A percentile compares a stretch with the other conserved stretches of the same genome.
These are phyloP conservation scores for Bos indicus DNA, from an alignment of 2,113 vertebrate genomes.

Conservation along the genomic window DNA sequence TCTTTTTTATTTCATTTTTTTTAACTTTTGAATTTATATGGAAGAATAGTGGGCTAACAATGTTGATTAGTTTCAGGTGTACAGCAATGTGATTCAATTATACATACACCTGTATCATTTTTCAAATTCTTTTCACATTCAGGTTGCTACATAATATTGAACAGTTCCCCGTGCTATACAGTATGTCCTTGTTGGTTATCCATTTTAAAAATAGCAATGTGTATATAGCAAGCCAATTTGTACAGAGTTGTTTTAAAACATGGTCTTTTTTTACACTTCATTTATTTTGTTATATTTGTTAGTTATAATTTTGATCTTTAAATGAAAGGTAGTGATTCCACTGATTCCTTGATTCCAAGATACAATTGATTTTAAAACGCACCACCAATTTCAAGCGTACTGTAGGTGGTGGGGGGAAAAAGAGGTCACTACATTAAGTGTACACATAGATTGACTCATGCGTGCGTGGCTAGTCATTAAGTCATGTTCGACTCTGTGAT, in stretches of 20 bases:
- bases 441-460: neutral
- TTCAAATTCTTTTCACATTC: neutral
- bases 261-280: neutral
- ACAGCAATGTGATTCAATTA: neutral
- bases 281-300: conserved; percentile 12
- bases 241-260: neutral
- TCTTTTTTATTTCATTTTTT: neutral
- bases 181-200: neutral
- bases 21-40: neutral
- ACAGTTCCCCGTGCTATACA: neutral
- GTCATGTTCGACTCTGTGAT: neutral
- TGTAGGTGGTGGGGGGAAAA: neutral
- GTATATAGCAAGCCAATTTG: neutral
- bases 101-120: neutral
- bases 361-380: neutral
- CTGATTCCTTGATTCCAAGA: neutral
- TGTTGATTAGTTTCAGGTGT: neutral
- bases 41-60: neutral
- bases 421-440: neutral
- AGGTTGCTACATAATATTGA: neutral
- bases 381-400: neutral
- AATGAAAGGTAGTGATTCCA: neutral
- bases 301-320: neutral
- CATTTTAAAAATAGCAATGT: neutral
- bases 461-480: neutral